Evolutionary conservation across 2,888 invertebrate species (phyloP), one percentile per base, ranked within the genome.

Genomic region (Dendrolimus houi): DNA sequence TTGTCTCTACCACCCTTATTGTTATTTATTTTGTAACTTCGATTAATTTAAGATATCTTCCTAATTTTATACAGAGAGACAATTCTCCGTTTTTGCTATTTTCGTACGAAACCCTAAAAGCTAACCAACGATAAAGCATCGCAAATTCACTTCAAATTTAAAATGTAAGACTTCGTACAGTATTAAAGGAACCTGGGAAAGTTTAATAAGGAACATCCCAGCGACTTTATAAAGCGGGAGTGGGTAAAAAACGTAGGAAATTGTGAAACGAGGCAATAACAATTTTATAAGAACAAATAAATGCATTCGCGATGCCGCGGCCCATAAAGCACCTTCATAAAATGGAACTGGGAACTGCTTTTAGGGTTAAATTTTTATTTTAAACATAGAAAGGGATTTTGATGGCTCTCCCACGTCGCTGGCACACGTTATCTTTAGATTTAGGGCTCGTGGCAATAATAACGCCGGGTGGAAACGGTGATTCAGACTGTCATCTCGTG

Each of bases 341-440:
- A 87, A 80, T 73, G 74, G 64, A 77, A 83, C 79, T 77, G 83
- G 74, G 64, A 77, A 83, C 79, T 77, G 83, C 77, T 79, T 77
- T 87, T 82, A 82, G 79, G 81, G 84, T 86, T 81, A 83, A 87
- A 88, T 87, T 89, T 89, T 89, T 89, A 89, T 89, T 89, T 89
- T 89, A 89, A 89, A 89, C 89, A 89, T 89, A 84, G 89, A 71
- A 81, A 85, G 89, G 88, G 89, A 88, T 84, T 85, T 80, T 85
- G 85, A 87, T 85, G 85, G 86, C 82, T 75, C 84, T 80, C 81
- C 80, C 77, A 83, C 75, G 85, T 83, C 87, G 83, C 72, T 71
- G 64, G 64, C 65, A 64, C 73, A 71, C 82, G 80, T 85, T 87
- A 84, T 81, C 81, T 81, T 79, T 77, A 86, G 85, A 88, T 88